Evolutionary conservation across 2,797 vertebrate genomes (phyloP).

Genomic region (Helarctos malayanus): DNA sequence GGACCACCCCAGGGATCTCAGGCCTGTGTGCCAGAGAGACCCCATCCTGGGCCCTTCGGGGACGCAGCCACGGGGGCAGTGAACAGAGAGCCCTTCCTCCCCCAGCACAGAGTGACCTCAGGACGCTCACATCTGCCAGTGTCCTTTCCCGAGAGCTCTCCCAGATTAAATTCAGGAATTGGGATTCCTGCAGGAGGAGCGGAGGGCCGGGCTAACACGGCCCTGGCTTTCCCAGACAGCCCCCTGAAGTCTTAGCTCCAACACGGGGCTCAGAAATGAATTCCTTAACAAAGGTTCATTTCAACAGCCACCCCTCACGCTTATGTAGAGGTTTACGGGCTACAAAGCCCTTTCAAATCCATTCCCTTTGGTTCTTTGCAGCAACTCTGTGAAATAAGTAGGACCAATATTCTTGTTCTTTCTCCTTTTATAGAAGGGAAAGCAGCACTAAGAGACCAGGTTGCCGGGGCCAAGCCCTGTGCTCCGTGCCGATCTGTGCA

Average conservation of each 20-base stretch:
- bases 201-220: not conserved
- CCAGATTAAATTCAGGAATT: not conserved
- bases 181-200: not conserved
- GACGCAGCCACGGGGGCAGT: not conserved
- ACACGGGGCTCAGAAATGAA: not conserved
- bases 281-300: constrained; percentile 33
- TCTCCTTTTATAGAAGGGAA: constrained; percentile 42
- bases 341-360: constrained; percentile 51
- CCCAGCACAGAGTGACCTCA: not conserved
- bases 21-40: not conserved
- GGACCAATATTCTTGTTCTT: constrained; percentile 20
- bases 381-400: not conserved
- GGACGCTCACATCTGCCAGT: not conserved
- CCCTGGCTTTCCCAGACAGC: not conserved
- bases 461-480: not conserved
- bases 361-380: constrained; percentile 45
- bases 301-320: not conserved
- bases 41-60: not conserved
- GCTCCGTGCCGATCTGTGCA: not conserved
- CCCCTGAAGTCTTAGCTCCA: not conserved
- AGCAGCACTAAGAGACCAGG: constrained; percentile 35
- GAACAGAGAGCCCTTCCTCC: not conserved
- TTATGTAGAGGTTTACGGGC: not conserved
- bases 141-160: not conserved
- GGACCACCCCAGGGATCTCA: too few relatives aligned